A percentile compares a stretch with the other conserved stretches of the same genome.
These are phyloP conservation scores for Belgica antarctica DNA, from an alignment of 2,888 invertebrate genomes.

Conservation along the genomic window DNA sequence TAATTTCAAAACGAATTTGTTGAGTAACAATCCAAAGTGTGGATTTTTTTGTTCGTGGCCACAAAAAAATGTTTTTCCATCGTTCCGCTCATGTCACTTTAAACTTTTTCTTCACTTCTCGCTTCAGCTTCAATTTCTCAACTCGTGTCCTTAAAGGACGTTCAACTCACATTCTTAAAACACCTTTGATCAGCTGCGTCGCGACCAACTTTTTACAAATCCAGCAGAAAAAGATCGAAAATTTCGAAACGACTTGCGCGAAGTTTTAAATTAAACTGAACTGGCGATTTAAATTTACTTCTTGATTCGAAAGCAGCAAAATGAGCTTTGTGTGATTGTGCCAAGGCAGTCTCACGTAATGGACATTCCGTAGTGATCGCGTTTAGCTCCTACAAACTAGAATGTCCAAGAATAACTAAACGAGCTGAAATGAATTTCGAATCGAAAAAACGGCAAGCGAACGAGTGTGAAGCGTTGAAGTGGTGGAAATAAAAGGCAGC, in stretches of 20 bases:
- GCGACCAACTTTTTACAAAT: not conserved
- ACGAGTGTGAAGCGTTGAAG: not conserved
- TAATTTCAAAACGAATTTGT: not conserved
- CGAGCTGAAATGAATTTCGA: constrained; percentile 33
- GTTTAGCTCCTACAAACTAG: constrained; percentile 31
- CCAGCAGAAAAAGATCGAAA: not conserved
- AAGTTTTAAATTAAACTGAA: constrained; percentile 36
- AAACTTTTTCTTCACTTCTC: not conserved
- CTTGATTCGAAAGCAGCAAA: constrained; percentile 13
- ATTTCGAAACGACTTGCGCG: constrained; percentile 27
- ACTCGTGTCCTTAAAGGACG: not conserved
- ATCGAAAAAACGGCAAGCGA: constrained; percentile 15
- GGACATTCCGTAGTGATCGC: constrained; percentile 46
- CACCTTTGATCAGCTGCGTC: not conserved
- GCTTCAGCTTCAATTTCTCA: not conserved
- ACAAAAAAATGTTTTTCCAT: not conserved
- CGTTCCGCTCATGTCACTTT: too few species aligned
- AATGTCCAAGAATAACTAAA: constrained; percentile 48
- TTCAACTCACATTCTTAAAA: constrained; percentile 7
- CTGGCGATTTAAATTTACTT: not conserved
- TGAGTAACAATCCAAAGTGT: too few species aligned
- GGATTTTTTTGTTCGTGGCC: not conserved
- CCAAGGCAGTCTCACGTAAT: constrained; percentile 25
- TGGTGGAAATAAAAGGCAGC: constrained; percentile 17
- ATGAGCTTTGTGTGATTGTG: constrained; percentile 12